Evolutionary conservation across 2,888 invertebrate species (phyloP).

Genomic region (Drosophila antonietae): DNA sequence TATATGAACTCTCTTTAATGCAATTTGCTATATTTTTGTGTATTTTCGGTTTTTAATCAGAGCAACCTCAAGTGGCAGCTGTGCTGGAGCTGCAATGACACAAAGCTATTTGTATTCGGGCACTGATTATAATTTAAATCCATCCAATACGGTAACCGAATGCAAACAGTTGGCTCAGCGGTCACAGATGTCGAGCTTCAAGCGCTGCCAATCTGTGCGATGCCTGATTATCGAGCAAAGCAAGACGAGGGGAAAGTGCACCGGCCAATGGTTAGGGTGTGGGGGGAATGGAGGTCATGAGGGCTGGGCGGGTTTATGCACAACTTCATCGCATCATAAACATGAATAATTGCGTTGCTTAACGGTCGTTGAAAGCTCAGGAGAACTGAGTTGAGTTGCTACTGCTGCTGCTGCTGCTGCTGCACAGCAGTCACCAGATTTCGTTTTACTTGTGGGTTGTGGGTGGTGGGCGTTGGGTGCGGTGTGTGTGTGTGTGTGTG

Average conservation of each 20-base stretch:
- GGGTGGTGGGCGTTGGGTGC: not conserved
- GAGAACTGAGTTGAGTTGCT: conserved; percentile 43
- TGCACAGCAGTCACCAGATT: conserved; percentile 23
- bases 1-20: not conserved
- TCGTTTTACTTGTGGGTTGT: conserved; percentile 33
- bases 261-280: not conserved
- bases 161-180: conserved; percentile 15
- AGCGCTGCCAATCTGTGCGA: conserved; percentile 26
- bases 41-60: not conserved
- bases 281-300: not conserved
- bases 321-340: conserved; percentile 72
- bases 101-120: conserved; percentile 18
- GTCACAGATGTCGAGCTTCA: conserved; percentile 13
- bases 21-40: not conserved
- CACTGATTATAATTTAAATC: conserved; percentile 20
- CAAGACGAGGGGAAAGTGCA: conserved; percentile 13
- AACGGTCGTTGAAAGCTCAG: conserved; percentile 69
- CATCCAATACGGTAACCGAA: conserved; percentile 18
- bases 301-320: conserved; percentile 2
- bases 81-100: conserved; percentile 9
- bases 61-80: conserved; percentile 12
- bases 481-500: not conserved
- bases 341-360: conserved; percentile 79
- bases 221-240: conserved; percentile 36
- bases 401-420: not conserved